Conservation (phyloP, 2,888 invertebrate genomes). For the Microplitis manilae region DNA sequence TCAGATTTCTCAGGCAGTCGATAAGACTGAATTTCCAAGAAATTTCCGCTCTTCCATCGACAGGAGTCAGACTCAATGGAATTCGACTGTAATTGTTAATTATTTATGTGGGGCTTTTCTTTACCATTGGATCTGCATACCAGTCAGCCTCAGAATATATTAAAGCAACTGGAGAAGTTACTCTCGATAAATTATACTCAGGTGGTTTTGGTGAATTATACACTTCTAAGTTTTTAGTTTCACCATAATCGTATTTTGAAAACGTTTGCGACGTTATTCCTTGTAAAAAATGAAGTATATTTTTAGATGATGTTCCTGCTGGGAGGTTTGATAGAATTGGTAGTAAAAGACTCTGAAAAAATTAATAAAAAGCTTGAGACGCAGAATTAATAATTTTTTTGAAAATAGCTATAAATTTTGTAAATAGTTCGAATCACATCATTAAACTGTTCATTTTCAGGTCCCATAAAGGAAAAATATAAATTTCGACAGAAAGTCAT, state of each 20-base stretch:
- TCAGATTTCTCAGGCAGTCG: too few species aligned
- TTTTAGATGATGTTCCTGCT: constrained; percentile 83
- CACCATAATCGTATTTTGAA: constrained; percentile 81
- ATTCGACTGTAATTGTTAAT: background rate
- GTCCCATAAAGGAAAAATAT: background rate
- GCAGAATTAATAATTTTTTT: background rate
- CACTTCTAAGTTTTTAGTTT: constrained; percentile 73
- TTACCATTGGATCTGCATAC: constrained; percentile 77
- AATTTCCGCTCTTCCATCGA: too few species aligned
- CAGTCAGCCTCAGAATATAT: constrained; percentile 82
- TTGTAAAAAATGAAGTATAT: constrained; percentile 81
- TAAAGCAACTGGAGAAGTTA: constrained; percentile 78
- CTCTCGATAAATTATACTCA: constrained; percentile 76
- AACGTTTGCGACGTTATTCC: constrained; percentile 76
- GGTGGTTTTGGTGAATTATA: constrained; percentile 78
- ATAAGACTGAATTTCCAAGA: too few species aligned
- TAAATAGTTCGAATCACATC: background rate
- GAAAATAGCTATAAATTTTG: background rate
- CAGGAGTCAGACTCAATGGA: too few species aligned
- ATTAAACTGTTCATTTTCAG: background rate
- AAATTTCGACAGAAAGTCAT: background rate
- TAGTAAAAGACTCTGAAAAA: constrained; percentile 75
- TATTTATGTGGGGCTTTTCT: constrained; percentile 41
- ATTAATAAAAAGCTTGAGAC: background rate
- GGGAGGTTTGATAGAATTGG: constrained; percentile 80